A percentile compares a stretch with the other conserved stretches of the same genome.
These are phyloP conservation scores for Pseudomyrmex concolor DNA, from an alignment of 1,140 invertebrate genomes.

Conservation along the genomic window DNA sequence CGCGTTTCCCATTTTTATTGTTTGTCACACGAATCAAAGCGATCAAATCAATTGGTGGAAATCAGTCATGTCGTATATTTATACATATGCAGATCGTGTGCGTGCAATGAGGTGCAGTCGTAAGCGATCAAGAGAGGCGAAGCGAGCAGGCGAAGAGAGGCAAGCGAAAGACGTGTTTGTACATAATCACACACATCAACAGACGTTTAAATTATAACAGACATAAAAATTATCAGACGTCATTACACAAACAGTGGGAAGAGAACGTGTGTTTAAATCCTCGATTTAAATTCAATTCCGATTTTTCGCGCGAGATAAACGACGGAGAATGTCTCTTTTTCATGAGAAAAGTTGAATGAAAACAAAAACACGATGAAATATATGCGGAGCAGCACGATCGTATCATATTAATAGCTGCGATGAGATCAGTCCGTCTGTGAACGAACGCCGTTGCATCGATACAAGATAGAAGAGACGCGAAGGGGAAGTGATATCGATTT, in stretches of 20 bases:
- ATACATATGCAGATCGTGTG: not conserved
- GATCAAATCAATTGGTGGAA: too few relatives aligned
- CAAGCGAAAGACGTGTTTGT: not conserved
- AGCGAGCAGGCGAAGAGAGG: not conserved
- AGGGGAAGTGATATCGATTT: slow-evolving; percentile 16
- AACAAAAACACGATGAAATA: not conserved
- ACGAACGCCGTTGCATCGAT: too few relatives aligned
- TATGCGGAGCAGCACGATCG: not conserved
- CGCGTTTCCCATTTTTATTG: not conserved
- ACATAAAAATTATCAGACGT: not conserved
- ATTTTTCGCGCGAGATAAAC: too few relatives aligned
- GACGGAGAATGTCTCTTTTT: not conserved
- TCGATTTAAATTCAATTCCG: not conserved
- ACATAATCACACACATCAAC: slow-evolving; percentile 32
- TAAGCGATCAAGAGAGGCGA: slow-evolving; percentile 2
- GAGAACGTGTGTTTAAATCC: not conserved
- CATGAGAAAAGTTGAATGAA: not conserved
- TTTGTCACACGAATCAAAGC: not conserved
- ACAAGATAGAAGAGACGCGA: too few relatives aligned
- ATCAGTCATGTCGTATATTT: not conserved
- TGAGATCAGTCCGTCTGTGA: not conserved
- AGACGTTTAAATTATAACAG: not conserved
- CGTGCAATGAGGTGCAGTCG: not conserved
- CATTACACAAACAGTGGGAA: not conserved
- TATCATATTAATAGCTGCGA: not conserved